These are phyloP conservation scores for Percopsis transmontana DNA, from an alignment of 2,113 vertebrate genomes.

Conservation along the genomic window DNA sequence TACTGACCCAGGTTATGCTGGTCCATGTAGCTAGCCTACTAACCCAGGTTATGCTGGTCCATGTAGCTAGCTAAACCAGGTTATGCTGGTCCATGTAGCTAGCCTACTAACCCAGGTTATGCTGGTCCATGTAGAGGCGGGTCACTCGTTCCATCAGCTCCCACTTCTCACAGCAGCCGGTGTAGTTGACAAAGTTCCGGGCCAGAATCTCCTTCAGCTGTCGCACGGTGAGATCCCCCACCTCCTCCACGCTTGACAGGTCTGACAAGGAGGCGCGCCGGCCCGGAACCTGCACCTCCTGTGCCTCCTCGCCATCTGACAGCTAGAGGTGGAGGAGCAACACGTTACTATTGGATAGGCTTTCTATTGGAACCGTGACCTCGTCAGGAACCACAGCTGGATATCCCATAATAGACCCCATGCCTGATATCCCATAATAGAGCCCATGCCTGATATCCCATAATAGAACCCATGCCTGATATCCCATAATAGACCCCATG, in stretches of 20 bases:
- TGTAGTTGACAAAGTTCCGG: constrained; percentile 96
- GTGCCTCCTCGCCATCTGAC: constrained; percentile 82
- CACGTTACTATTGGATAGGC: not conserved
- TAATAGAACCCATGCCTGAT: no score
- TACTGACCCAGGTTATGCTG: no score
- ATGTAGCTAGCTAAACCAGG: constrained; percentile 43
- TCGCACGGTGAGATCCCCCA: constrained; percentile 87
- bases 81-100: not conserved
- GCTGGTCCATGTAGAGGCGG: constrained; percentile 87
- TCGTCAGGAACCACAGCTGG: no score
- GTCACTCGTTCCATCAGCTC: constrained; percentile 94
- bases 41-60: constrained; percentile 77
- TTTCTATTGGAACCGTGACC: not conserved
- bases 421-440: no score
- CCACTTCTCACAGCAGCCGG: constrained; percentile 99
- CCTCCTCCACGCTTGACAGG: constrained; percentile 81
- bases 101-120: not conserved
- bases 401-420: no score
- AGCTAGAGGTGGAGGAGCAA: constrained; percentile 68
- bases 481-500: no score
- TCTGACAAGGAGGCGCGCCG: constrained; percentile 91
- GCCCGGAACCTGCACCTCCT: constrained; percentile 81
- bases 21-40: not conserved
- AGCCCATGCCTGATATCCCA: no score
- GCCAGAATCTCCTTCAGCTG: constrained; percentile 96